Evolutionary conservation across 2,113 vertebrate genomes (phyloP), one percentile per base, ranked within the genome.

Genomic region (Oostethus manadensis): DNA sequence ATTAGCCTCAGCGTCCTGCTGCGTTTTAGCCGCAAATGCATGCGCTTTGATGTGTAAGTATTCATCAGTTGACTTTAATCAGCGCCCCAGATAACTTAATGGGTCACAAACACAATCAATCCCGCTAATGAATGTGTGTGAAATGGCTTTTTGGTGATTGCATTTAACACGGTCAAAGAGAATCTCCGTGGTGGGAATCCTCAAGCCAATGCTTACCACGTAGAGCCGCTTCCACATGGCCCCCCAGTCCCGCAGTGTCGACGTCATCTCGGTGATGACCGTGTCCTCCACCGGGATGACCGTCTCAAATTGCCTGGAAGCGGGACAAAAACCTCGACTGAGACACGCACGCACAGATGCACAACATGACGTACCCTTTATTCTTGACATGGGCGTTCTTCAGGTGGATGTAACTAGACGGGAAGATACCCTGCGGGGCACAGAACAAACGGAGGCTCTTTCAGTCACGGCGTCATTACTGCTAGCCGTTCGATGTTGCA

Each of bases 141-240:
- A 56, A 68, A 73, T 9, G 4, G 16, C 44, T 53, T 45, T 42
- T 8, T 51, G 75, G 46, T 55, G 63, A 67, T 60, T 0, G 47
- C 73, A 77, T 71, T 59, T 69, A 55, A 47, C 46, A 13, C 35
- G 29, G 15, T 62, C 64, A 60, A 63, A 72, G 46, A 35, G 57
- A 73, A 56, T 60, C 64, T 13, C 35, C 35, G 45, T 51, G 42
- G 20, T 9, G 49, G 67, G 66, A 49, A 64, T 49, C 10, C 33
- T 59, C 63, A 54, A 64, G 60, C 47, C 14, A 50, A 48, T 5
- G 3, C 18, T 20, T 89, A 94, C 97, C 90, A 99, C 96, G 69
- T 98, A 99, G 64, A 99, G 95, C 51, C 96, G 95, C 67, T 99
- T 99, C 97, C 97, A 99, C 93, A 99, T 96, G 18, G 92, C 87